Conservation (phyloP, 2,797 vertebrate species). For the Xerus rutilus region DNA sequence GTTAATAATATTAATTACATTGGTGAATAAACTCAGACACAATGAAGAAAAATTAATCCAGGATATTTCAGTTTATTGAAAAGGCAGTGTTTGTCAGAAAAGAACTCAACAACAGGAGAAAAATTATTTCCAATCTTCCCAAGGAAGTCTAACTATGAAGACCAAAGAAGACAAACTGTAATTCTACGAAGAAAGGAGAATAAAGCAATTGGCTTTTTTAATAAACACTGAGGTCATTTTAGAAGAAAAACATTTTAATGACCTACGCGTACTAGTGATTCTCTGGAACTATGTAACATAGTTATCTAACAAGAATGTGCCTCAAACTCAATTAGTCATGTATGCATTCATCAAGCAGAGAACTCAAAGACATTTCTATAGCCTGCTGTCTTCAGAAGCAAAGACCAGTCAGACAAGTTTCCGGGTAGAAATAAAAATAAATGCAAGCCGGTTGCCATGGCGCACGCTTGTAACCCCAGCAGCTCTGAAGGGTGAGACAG, state of each 20-base stretch:
- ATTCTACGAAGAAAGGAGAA: not conserved
- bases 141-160: conserved; percentile 20
- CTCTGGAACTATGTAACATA: conserved; percentile 40
- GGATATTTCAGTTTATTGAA: conserved; percentile 40
- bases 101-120: not conserved
- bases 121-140: conserved; percentile 7
- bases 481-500: too few relatives aligned
- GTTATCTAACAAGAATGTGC: conserved; percentile 75
- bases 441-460: not conserved
- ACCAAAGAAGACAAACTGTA: conserved; percentile 49
- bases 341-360: conserved; percentile 70
- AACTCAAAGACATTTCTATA: conserved; percentile 63
- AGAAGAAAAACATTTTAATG: conserved; percentile 23
- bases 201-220: conserved; percentile 15
- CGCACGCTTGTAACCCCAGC: too few relatives aligned
- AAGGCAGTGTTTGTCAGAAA: conserved; percentile 33
- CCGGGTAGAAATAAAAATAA: conserved; percentile 79
- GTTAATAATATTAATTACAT: conserved; percentile 61
- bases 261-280: conserved; percentile 23
- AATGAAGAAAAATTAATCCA: conserved; percentile 68
- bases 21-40: conserved; percentile 61
- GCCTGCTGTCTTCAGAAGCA: conserved; percentile 71
- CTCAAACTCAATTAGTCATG: conserved; percentile 72
- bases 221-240: conserved; percentile 9
- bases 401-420: conserved; percentile 80